Evolutionary conservation across 2,888 invertebrate species (phyloP), one percentile per base, ranked within the genome.

Genomic region (Sipunculus nudus): DNA sequence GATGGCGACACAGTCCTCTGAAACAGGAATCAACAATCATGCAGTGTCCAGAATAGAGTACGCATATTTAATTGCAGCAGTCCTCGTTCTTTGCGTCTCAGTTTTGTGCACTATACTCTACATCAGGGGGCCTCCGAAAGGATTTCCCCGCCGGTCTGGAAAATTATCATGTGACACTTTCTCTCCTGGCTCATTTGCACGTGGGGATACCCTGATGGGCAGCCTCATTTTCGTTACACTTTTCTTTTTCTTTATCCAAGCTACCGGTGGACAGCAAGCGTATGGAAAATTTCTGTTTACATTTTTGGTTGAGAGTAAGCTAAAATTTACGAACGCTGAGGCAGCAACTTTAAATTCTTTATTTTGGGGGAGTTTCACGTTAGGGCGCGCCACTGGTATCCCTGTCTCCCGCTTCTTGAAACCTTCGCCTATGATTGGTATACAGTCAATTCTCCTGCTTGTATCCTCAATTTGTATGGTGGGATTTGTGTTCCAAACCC

Each of bases 341-440:
- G 75, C 73, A 1, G 66, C 74, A 3, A 62, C 61, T 23, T 57
- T 77, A 23, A 72, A 75, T 52, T 71, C 74, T 8, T 59, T 61
- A 1, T 77, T 71, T 50, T 75, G 75, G 74, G 67, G 71, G 6
- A 67, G 73, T 53, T 74, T 73, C 61, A 67, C 73, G 1, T 40
- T 64, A 3, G 75, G 74, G 0, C 53, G 75, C 6, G 52, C 70
- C 21, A 49, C 63, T 8, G 74, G 73, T 13, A 68, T 75, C 25
- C 21, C 74, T 2, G 46, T 68, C 0, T 70, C 74, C 0, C 50
- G 65, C 19, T 74, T 61, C 46, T 61, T 76, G 26, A 69, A 71
- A 1, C 65, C 72, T 5, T 47, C 69, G 5, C 58, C 61, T 49
- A 48, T 75, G 13, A 58, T 74, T 10, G n/a, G 74, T 23, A 61